A percentile compares a stretch with the other conserved stretches of the same genome.
phyloP scores from a whole-genome alignment of 2,113 vertebrate genomes.

The Leiothrix lutea region DNA sequence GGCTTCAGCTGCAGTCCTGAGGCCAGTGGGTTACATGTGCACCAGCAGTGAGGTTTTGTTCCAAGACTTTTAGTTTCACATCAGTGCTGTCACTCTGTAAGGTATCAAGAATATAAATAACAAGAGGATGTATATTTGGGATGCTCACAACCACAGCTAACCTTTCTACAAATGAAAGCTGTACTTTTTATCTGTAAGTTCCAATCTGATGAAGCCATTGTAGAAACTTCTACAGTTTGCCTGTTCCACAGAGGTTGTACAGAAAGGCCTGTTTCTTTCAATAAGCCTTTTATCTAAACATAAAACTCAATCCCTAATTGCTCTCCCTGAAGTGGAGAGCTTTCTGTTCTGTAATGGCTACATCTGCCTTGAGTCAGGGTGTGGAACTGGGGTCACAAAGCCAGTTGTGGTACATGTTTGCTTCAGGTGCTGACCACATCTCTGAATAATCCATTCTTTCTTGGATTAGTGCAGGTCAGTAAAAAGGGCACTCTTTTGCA shows the following conservation, averaged over 20 bases:
- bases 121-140: not conserved
- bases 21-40: not conserved
- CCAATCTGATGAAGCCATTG: not conserved
- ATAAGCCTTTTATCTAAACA: not conserved
- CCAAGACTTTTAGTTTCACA: not conserved
- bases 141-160: not conserved
- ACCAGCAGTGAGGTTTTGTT: not conserved
- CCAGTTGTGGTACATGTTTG: not conserved
- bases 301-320: not conserved
- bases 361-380: not conserved
- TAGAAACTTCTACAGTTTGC: not conserved
- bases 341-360: not conserved
- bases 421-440: conserved; percentile 31
- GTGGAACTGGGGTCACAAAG: not conserved
- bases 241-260: not conserved
- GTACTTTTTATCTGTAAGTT: not conserved
- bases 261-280: not conserved
- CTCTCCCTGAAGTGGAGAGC: not conserved
- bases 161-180: not conserved
- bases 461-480: conserved; percentile 27
- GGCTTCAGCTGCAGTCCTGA: not conserved
- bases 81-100: not conserved
- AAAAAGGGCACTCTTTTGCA: not conserved
- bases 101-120: not conserved
- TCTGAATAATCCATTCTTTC: conserved; percentile 47